phyloP scores from a whole-genome alignment of 2,113 vertebrate genomes.

The Strix uralensis region DNA sequence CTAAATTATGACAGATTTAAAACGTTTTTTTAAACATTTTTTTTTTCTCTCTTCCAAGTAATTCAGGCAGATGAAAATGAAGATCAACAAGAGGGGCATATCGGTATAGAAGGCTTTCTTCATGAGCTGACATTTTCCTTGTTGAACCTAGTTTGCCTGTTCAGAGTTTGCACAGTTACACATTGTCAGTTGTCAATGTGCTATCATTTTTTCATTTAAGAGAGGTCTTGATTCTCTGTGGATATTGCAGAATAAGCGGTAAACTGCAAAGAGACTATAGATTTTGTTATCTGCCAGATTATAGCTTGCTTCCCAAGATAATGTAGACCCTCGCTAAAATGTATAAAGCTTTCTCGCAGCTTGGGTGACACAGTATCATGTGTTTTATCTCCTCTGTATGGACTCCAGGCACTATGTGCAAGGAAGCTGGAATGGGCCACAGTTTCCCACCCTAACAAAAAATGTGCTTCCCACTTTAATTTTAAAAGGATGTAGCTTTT shows the following conservation, averaged over 20 bases:
- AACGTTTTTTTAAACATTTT: not conserved
- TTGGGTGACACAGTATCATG: not conserved
- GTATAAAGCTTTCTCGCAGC: not conserved
- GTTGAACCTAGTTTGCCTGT: not conserved
- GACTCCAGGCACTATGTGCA: not conserved
- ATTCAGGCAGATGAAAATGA: not conserved
- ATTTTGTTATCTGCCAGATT: not conserved
- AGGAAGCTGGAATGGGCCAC: not conserved
- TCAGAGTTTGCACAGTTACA: not conserved
- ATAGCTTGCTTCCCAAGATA: not conserved
- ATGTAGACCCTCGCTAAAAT: accelerated
- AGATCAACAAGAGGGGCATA: not conserved
- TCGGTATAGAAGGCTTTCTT: not conserved
- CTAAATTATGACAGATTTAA: not conserved
- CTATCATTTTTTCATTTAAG: not conserved
- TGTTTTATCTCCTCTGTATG: not conserved
- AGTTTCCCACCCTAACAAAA: not conserved
- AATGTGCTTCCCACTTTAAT: not conserved
- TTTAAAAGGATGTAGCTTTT: not conserved
- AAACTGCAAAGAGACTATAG: not conserved
- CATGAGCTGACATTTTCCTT: not conserved
- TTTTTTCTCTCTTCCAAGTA: not conserved
- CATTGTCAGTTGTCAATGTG: not conserved
- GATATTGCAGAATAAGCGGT: not conserved
- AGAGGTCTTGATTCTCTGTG: not conserved